Evolutionary conservation across 1,140 invertebrate species (phyloP).

Genomic region (Aphaenogaster rudis): DNA sequence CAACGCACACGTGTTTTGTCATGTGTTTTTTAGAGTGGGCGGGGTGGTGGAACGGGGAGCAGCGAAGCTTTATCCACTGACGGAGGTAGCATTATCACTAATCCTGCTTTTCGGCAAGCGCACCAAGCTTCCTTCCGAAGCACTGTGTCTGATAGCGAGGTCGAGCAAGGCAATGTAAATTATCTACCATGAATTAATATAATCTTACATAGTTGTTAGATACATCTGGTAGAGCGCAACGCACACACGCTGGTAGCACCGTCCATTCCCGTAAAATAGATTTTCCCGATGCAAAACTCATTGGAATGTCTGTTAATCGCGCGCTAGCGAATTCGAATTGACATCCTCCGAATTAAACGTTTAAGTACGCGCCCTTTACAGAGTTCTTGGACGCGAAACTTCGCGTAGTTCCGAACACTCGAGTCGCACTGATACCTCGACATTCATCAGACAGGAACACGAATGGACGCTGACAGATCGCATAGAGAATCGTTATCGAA

Average conservation of each 20-base stretch:
- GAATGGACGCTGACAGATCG: slow-evolving; percentile 48
- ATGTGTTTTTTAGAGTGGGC: slow-evolving; percentile 79
- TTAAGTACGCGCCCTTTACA: not conserved
- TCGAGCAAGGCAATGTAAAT: slow-evolving; percentile 95
- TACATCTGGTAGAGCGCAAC: slow-evolving; percentile 10
- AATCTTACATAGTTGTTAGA: slow-evolving; percentile 52
- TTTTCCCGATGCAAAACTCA: not conserved
- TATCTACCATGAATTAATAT: slow-evolving; percentile 66
- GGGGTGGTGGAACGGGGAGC: slow-evolving; percentile 88
- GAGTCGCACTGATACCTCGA: not conserved
- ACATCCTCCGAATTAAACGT: not conserved
- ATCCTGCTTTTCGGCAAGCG: slow-evolving; percentile 89
- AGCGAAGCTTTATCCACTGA: slow-evolving; percentile 88
- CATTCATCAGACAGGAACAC: slow-evolving; percentile 28
- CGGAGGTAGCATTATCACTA: slow-evolving; percentile 93
- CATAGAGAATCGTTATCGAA: slow-evolving; percentile 35
- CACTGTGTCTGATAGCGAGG: slow-evolving; percentile 97
- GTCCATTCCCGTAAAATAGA: slow-evolving; percentile 33
- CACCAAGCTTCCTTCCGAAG: slow-evolving; percentile 92
- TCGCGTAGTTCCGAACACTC: not conserved
- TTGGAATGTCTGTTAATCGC: not conserved
- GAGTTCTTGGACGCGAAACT: not conserved
- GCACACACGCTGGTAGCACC: slow-evolving; percentile 22
- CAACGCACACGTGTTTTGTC: slow-evolving; percentile 64
- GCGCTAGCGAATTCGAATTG: not conserved